Evolutionary conservation across 2,888 invertebrate species (phyloP), one percentile per base, ranked within the genome.

Genomic region (Chymomyza caudatula): DNA sequence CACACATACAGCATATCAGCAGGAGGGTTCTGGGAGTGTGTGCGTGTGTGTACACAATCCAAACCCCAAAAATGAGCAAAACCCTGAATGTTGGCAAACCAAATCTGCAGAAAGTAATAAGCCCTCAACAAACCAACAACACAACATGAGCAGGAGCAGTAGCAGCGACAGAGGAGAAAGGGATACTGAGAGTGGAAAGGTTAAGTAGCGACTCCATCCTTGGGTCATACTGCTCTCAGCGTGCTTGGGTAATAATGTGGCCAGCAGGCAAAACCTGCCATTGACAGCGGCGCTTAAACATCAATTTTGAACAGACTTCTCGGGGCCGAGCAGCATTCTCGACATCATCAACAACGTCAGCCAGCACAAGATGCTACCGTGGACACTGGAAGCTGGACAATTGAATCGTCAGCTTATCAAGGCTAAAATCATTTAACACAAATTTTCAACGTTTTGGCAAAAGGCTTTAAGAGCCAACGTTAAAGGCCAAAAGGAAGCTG

Each of bases 191-290:
- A 44, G 5, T 2, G 19, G 19, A 19, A 47, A 47, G 47, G 19
- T 17, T 15, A 47, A 47, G 13, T 47, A 17, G 5, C 47, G 3
- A 13, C 4, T 11, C 29, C 11, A 51, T 51, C 73, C 83, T 79
- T 77, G 77, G 80, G 80, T 81, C 85, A 85, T 83, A 77, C 83
- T 77, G 80, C 3, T 2, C 29, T 11, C 79, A 80, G 77, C 80
- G 63, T 20, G 71, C 73, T 77, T 69, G 73, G 29, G 71, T 80
- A 77, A 85, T 81, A 81, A 85, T 81, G 80, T 79, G 85, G 84
- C 80, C 74, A 84, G 70, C 49, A 59, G 69, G 75, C 77, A 47
- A 13, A 75, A 65, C 29, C 29, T 37, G 29, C 29, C 29, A 37
- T 11, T 37, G 29, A 37, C 29, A 37, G 47, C 55, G 51, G 53